phyloP scores from a whole-genome alignment of 1,140 invertebrate species.

The Lordiphosa clarofinis region DNA sequence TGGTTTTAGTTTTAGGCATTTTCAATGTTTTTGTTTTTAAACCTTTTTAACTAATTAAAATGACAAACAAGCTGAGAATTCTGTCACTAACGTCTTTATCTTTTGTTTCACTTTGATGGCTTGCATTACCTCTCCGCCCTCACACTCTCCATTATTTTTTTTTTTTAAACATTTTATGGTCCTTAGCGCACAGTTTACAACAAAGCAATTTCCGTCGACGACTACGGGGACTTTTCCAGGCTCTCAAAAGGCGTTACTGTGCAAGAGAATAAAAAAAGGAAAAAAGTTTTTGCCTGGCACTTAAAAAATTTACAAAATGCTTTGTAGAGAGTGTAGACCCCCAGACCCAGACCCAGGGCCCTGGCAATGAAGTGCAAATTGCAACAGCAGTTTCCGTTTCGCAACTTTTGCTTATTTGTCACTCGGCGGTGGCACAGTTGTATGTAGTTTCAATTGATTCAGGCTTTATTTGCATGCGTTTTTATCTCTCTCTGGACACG shows the following conservation, averaged over 20 bases:
- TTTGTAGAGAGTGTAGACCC: constrained; percentile 27
- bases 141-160: constrained; percentile 1
- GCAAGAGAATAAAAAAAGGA: background rate
- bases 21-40: no score
- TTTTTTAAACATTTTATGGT: constrained; percentile 45
- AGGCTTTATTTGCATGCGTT: background rate
- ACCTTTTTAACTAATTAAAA: constrained; percentile 36
- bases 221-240: constrained; percentile 19
- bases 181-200: constrained; percentile 40
- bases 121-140: constrained; percentile 6
- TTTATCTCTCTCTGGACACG: no score
- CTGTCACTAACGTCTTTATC: no score
- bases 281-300: constrained; percentile 63
- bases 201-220: constrained; percentile 55
- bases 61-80: background rate
- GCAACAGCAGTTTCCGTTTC: constrained; percentile 30
- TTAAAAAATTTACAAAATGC: constrained; percentile 77
- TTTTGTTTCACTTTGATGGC: constrained; percentile 33
- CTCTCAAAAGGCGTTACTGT: constrained; percentile 23
- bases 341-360: constrained; percentile 19
- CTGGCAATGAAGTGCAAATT: constrained; percentile 75
- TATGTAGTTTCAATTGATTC: background rate
- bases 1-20: no score
- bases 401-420: constrained; percentile 75
- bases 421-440: constrained; percentile 38